Evolutionary conservation across 2,888 invertebrate genomes (phyloP).

Genomic region (Zelleria hepariella): DNA sequence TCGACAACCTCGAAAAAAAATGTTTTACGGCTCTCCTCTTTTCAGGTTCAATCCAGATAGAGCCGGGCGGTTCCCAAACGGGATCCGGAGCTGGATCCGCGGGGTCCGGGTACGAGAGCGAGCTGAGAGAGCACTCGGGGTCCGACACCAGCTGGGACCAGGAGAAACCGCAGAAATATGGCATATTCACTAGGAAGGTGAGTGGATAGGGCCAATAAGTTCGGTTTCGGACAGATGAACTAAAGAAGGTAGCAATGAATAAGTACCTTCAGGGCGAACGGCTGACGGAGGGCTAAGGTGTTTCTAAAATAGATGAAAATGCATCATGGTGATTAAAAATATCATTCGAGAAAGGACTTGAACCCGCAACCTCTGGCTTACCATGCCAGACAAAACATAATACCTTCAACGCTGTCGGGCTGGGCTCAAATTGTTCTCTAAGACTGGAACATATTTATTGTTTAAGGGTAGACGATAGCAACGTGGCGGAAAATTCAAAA

Average conservation of each 20-base stretch:
- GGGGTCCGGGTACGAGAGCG: constrained; percentile 72
- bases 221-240: not conserved
- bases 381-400: too few species aligned
- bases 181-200: constrained; percentile 58
- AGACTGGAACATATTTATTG: too few species aligned
- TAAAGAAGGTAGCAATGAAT: not conserved
- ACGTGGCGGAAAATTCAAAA: too few species aligned
- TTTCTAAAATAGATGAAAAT: too few species aligned
- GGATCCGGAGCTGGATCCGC: constrained; percentile 60
- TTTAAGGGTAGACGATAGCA: too few species aligned
- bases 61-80: constrained; percentile 38
- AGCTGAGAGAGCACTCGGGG: constrained; percentile 51
- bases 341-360: too few species aligned
- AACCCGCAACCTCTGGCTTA: too few species aligned
- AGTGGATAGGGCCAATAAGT: not conserved
- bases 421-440: too few species aligned
- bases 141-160: constrained; percentile 50
- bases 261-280: too few species aligned
- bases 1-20: not conserved
- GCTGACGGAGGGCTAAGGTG: too few species aligned
- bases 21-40: not conserved
- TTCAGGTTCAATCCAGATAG: constrained; percentile 44
- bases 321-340: too few species aligned
- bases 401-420: too few species aligned
- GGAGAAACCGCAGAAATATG: constrained; percentile 46